phyloP scores from a whole-genome alignment of 2,888 invertebrate genomes.

The Cheilosia urbana region DNA sequence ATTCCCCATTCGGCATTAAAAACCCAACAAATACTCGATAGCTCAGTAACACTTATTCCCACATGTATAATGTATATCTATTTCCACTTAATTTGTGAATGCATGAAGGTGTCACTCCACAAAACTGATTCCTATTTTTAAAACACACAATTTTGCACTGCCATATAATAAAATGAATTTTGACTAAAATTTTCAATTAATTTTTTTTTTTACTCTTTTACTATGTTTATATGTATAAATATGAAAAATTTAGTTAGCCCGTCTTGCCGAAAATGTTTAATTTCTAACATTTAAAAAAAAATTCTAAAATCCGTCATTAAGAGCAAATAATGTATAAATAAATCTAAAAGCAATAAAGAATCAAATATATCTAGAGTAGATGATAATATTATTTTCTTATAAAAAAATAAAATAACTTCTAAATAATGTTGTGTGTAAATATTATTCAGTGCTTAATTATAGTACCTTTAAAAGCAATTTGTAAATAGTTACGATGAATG shows the following conservation, averaged over 20 bases:
- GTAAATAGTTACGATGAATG: constrained; percentile 34
- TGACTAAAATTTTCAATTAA: not conserved
- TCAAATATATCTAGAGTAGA: constrained; percentile 43
- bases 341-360: constrained; percentile 60
- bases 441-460: constrained; percentile 31
- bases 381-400: constrained; percentile 51
- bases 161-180: constrained; percentile 39
- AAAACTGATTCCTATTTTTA: constrained; percentile 72
- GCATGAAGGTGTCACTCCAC: constrained; percentile 61
- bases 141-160: constrained; percentile 66
- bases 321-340: constrained; percentile 41
- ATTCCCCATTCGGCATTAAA: too few relatives aligned
- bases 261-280: constrained; percentile 48
- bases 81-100: not conserved
- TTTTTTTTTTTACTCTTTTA: not conserved
- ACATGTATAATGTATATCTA: not conserved
- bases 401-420: constrained; percentile 42
- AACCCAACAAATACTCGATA: not conserved
- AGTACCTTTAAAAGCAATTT: constrained; percentile 33
- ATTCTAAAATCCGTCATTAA: constrained; percentile 59
- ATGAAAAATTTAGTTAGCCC: not conserved
- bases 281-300: constrained; percentile 24
- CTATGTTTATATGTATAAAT: constrained; percentile 5
- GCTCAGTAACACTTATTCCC: not conserved
- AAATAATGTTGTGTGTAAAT: constrained; percentile 25